Percentiles rank a stretch among this genome's conserved stretches.
Conservation (phyloP, 2,113 vertebrate genomes). For the Colaptes auratus region DNA sequence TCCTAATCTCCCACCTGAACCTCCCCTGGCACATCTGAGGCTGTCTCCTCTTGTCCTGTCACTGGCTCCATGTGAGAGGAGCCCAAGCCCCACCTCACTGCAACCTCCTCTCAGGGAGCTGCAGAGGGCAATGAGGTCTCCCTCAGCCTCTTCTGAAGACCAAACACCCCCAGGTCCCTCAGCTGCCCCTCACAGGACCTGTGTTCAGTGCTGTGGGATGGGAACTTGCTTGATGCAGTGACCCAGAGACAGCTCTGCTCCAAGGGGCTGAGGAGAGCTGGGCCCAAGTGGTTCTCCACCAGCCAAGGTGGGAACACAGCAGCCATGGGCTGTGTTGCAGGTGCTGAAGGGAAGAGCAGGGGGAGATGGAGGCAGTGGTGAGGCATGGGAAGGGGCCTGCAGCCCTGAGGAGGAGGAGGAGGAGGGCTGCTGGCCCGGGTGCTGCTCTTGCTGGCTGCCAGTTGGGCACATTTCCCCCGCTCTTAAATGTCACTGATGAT, state of each 20-base stretch:
- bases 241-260: background rate
- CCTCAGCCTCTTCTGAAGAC: no score
- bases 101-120: no score
- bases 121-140: no score
- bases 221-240: no score
- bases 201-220: no score
- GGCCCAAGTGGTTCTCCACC: accelerated
- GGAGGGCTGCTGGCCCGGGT: background rate
- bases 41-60: no score
- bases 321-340: background rate
- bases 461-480: background rate
- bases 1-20: no score
- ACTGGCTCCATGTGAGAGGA: no score
- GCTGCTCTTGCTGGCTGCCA: background rate
- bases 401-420: background rate
- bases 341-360: background rate
- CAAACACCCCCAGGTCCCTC: no score
- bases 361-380: background rate
- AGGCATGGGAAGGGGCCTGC: background rate
- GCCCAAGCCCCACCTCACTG: no score
- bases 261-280: accelerated
- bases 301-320: accelerated
- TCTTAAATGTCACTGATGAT: constrained; percentile 47
- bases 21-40: no score
- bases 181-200: no score